Base-by-base conservation (phyloP, 2,113 vertebrate species). In the Serinus canaria region DNA sequence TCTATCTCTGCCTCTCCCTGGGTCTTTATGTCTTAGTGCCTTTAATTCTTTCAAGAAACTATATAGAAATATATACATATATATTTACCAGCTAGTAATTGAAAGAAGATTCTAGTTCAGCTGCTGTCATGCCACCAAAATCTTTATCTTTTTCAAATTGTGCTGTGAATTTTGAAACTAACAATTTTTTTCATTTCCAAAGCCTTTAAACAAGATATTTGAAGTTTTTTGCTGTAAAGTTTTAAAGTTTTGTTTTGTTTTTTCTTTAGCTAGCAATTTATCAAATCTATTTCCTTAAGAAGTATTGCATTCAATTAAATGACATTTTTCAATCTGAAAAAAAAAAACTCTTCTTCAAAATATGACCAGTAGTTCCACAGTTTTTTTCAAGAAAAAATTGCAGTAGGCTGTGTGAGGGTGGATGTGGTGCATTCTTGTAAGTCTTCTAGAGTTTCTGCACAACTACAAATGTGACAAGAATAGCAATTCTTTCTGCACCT, bases 391-490 rank as follows among this genome's bases (percentile, higher is more conserved):
- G 9, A 83, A 90, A 90, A 33, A n/a, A 1, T 19, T 50, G 9
- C 16, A 39, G 20, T 21, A 87, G 41, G 2, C 10, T 0, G 0
- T 70, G 11, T 1, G 17, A 77, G 6, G 10, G 24, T 60, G 3
- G 2, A 33, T 60, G 20, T 21, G 20, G 6, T 72, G 8, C 21
- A 67, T 9, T 4, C 8, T 27, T 58, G 15, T 13, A 67, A 53
- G 31, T 25, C 39, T 62, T 68, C n/a, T 23, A 77, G 59, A 92
- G 72, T 84, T 89, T 59, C 12, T 46, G 4, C 1, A 3, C 13
- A 15, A 58, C 46, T 43, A 53, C 11, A 56, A 64, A 39, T 52
- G 27, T 56, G 14, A 50, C 23, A 46, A 55, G 35, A 63, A 68
- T 68, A 62, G 30, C 18, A 63, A 2, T 59, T 55, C 13, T 35